Evolutionary conservation across 2,113 vertebrate species (phyloP).

Genomic region (Grus americana): DNA sequence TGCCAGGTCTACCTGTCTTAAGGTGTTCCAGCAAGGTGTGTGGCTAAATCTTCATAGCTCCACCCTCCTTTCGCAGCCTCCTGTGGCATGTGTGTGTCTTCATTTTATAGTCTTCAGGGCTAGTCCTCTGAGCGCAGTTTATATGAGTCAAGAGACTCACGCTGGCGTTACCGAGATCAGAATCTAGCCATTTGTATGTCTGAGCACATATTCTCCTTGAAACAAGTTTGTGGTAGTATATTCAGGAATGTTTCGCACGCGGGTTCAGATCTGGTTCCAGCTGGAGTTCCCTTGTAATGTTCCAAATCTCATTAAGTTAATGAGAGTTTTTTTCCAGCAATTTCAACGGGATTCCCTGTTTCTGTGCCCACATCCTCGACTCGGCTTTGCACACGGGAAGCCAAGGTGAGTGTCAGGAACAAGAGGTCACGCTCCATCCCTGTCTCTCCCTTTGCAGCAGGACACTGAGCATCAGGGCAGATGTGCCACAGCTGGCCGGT

Average conservation of each 20-base stretch:
- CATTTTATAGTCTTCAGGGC: conserved; percentile 54
- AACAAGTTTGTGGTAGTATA: conserved; percentile 39
- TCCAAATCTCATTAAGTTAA: conserved; percentile 69
- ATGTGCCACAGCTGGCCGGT: not conserved
- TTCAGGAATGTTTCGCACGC: conserved; percentile 46
- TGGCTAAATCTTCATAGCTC: conserved; percentile 10
- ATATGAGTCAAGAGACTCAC: conserved; percentile 25
- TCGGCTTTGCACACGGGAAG: not conserved
- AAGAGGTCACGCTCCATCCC: not conserved
- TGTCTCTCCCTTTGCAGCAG: not conserved
- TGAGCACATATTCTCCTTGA: conserved; percentile 59
- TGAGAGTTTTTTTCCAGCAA: conserved; percentile 44
- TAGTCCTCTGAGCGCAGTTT: conserved; percentile 37
- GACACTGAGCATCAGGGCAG: not conserved
- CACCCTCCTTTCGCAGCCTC: conserved; percentile 33
- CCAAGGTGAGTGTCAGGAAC: not conserved
- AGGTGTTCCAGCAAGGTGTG: conserved; percentile 58
- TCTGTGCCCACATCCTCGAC: conserved; percentile 4
- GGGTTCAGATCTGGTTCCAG: conserved; percentile 62
- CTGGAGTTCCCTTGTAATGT: conserved; percentile 65
- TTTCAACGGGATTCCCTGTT: conserved; percentile 64
- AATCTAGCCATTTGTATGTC: conserved; percentile 63
- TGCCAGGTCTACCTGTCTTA: conserved; percentile 56
- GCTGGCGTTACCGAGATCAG: conserved; percentile 5
- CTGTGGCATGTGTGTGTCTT: conserved; percentile 32